Percentiles rank a stretch among this genome's conserved stretches.
phyloP scores from a whole-genome alignment of 2,113 vertebrate species.

The Hippocampus guttulatus region DNA sequence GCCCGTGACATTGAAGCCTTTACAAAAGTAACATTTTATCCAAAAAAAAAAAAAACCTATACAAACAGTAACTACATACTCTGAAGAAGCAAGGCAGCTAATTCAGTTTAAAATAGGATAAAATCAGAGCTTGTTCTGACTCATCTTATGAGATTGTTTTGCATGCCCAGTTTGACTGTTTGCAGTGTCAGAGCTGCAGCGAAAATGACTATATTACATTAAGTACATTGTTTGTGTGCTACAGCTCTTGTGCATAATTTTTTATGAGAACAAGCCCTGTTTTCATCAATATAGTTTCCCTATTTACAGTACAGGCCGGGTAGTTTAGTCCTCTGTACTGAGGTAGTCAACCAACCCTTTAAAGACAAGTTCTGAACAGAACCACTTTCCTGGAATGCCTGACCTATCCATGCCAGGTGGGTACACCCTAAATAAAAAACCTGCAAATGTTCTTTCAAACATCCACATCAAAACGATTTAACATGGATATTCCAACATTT shows the following conservation, averaged over 20 bases:
- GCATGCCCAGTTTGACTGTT: constrained; percentile 89
- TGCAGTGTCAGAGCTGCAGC: constrained; percentile 94
- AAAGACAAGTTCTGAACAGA: constrained; percentile 99
- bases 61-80: constrained; percentile 99
- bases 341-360: constrained; percentile 99
- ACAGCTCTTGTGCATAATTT: constrained; percentile 97
- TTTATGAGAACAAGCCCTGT: constrained; percentile 92
- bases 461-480: constrained; percentile 90
- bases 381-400: constrained; percentile 99
- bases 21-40: constrained; percentile 99
- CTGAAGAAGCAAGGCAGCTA: constrained; percentile 99
- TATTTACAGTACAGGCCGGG: constrained; percentile 99
- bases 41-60: constrained; percentile 75
- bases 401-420: constrained; percentile 99
- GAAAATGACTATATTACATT: constrained; percentile 95
- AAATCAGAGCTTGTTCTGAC: constrained; percentile 97
- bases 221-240: constrained; percentile 84
- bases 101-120: constrained; percentile 99
- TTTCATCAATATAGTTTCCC: constrained; percentile 99
- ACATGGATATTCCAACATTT: constrained; percentile 83
- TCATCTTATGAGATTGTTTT: constrained; percentile 93
- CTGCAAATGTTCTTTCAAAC: constrained; percentile 91
- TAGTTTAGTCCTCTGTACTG: constrained; percentile 99
- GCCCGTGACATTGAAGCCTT: constrained; percentile 97
- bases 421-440: constrained; percentile 95